Evolutionary conservation across 1,140 invertebrate species (phyloP).

Genomic region (Drosophila micromelanica): DNA sequence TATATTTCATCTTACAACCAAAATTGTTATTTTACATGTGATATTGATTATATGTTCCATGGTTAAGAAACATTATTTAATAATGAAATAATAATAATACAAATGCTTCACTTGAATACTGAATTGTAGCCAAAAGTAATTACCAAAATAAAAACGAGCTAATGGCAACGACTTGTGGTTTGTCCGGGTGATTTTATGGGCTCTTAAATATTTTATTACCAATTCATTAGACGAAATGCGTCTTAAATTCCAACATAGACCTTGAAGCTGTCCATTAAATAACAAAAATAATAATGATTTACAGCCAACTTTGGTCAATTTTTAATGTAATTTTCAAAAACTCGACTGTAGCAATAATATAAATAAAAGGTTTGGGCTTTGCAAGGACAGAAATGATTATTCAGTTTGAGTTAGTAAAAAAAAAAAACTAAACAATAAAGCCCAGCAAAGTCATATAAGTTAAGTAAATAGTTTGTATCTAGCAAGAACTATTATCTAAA

Average conservation of each 20-base stretch:
- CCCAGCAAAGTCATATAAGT: not conserved
- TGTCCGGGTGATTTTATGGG: not conserved
- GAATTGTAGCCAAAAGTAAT: not conserved
- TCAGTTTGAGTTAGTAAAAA: too few species aligned
- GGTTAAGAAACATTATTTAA: too few species aligned
- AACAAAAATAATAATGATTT: not conserved
- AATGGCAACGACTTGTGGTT: slow-evolving; percentile 2
- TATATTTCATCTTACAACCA: too few species aligned
- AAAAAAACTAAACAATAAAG: too few species aligned
- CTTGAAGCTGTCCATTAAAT: not conserved
- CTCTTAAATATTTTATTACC: slow-evolving; percentile 12
- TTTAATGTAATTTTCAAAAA: not conserved
- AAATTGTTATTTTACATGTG: too few species aligned
- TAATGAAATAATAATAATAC: too few species aligned
- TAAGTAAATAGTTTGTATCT: not conserved
- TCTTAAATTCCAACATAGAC: not conserved
- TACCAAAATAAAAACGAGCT: slow-evolving; percentile 8
- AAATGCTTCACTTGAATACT: not conserved
- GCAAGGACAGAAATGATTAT: too few species aligned
- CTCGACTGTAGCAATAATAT: too few species aligned
- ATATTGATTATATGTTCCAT: too few species aligned
- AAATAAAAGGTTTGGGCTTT: too few species aligned
- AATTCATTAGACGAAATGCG: not conserved
- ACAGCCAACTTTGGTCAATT: not conserved
- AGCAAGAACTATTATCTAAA: not conserved